These are phyloP conservation scores for Phylloscopus trochilus DNA, from an alignment of 2,113 vertebrate genomes.

Conservation along the genomic window DNA sequence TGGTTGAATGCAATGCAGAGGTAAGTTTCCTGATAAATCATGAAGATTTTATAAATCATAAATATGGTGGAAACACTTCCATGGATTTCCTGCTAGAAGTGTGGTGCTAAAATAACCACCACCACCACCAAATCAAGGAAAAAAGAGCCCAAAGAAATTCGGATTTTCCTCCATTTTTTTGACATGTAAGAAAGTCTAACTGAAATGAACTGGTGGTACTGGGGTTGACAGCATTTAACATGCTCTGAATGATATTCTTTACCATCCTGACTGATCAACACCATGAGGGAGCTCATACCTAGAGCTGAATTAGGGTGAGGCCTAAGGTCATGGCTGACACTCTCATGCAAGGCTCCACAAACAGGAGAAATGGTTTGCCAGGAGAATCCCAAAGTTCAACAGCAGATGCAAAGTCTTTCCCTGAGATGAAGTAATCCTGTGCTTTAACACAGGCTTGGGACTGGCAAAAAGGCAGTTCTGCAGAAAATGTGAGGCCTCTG, in stretches of 20 bases:
- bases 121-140: neutral
- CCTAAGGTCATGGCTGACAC: neutral
- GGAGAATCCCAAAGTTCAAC: neutral
- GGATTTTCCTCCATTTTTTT: neutral
- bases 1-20: rapidly evolving
- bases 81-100: neutral
- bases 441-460: neutral
- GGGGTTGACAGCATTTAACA: neutral
- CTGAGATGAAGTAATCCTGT: neutral
- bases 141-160: neutral
- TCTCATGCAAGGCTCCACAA: neutral
- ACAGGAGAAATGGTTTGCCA: neutral
- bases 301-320: neutral
- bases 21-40: neutral
- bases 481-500: neutral
- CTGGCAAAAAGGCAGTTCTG: neutral
- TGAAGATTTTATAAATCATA: neutral
- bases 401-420: neutral
- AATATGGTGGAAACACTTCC: neutral
- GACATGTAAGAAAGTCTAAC: neutral
- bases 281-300: neutral
- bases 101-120: neutral
- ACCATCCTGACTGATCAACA: neutral
- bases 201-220: neutral
- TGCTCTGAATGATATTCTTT: neutral